These are phyloP conservation scores for Calephelis virginiensis DNA, from an alignment of 1,140 invertebrate genomes.

Conservation along the genomic window DNA sequence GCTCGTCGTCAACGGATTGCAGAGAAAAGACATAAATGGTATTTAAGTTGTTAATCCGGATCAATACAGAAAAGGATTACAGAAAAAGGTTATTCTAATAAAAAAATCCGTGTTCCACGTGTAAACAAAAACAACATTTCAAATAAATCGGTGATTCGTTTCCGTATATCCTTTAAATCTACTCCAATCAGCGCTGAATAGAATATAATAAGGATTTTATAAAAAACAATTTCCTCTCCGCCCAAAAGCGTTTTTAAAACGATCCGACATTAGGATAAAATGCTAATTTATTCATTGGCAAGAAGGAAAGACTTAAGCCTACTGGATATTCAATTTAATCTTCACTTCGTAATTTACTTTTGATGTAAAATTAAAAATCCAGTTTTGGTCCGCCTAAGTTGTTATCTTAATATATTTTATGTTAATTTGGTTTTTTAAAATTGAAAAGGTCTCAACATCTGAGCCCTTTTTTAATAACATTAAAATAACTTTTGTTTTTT, in stretches of 20 bases:
- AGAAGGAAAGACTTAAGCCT: conserved; percentile 56
- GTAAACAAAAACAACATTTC: neutral
- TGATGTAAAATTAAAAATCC: conserved; percentile 51
- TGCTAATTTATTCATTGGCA: conserved; percentile 73
- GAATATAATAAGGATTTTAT: conserved; percentile 13
- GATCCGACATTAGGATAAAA: conserved; percentile 69
- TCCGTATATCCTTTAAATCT: conserved; percentile 8
- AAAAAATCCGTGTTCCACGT: no score
- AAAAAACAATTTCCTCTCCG: conserved; percentile 25
- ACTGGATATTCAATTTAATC: conserved; percentile 63
- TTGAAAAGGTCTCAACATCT: no score
- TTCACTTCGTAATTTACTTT: conserved; percentile 58
- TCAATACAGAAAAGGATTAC: no score
- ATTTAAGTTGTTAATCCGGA: no score
- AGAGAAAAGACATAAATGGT: no score
- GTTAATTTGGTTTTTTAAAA: neutral
- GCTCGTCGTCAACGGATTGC: no score
- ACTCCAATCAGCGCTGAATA: conserved; percentile 12
- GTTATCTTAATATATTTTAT: conserved; percentile 13
- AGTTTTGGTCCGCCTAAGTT: conserved; percentile 18
- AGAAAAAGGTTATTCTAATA: no score
- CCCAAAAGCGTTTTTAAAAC: conserved; percentile 58
- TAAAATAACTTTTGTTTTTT: no score
- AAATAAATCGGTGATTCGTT: neutral
- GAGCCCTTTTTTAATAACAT: no score